Conservation (phyloP, 2,797 vertebrate species). For the Centropyge bicolor region DNA sequence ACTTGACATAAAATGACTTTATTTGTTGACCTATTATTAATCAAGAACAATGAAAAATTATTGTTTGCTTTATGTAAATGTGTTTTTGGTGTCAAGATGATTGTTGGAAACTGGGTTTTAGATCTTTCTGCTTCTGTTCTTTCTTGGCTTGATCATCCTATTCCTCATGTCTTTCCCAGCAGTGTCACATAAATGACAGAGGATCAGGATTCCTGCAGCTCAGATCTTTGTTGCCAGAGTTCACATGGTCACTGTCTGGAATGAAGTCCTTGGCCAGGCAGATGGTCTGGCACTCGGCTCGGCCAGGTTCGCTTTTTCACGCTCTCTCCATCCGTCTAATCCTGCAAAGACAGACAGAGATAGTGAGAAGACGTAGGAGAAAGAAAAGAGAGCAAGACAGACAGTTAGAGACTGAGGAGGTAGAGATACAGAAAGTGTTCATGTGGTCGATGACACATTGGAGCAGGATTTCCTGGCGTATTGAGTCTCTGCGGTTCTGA, state of each 20-base stretch:
- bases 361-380: constrained; percentile 19
- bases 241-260: constrained; percentile 60
- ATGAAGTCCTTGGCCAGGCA: constrained; percentile 62
- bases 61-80: neutral
- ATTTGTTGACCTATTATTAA: neutral
- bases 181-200: constrained; percentile 3
- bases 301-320: constrained; percentile 47
- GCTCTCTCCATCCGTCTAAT: constrained; percentile 35
- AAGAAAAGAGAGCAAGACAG: constrained; percentile 13
- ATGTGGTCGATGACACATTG: constrained; percentile 51
- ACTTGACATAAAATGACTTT: neutral
- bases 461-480: constrained; percentile 55
- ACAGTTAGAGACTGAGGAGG: constrained; percentile 15
- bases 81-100: neutral
- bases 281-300: constrained; percentile 69
- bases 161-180: constrained; percentile 3
- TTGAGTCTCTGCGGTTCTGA: constrained; percentile 34
- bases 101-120: neutral
- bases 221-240: constrained; percentile 40
- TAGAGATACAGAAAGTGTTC: constrained; percentile 13
- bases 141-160: constrained; percentile 31
- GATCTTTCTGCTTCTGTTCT: neutral
- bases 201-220: constrained; percentile 26
- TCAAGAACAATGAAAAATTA: neutral
- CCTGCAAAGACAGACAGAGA: constrained; percentile 20